Base-by-base conservation (phyloP, 2,888 invertebrate genomes). In the Clistopyga incitator region DNA sequence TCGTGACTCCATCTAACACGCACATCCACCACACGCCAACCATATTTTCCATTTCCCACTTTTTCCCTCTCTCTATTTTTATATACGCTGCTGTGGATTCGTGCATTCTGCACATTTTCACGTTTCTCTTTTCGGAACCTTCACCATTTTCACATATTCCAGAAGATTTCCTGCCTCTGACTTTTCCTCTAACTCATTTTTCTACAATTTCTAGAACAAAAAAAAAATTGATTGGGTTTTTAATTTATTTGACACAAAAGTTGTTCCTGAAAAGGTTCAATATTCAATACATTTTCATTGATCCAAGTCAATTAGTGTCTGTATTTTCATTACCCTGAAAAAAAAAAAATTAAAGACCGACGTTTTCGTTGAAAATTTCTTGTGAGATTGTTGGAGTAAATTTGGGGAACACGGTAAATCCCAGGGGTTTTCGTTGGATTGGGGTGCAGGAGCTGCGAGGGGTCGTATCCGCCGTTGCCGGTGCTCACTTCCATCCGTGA, bases 31-130 rank as follows among this genome's bases (percentile, higher is more conserved):
- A 67, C 52, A 29, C 34, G 47, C 15, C 70, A 65, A 71, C 38
- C 23, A 71, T 56, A 54, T 75, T 65, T 76, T 76, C 34, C 80
- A 68, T 70, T 78, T 78, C 68, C 78, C 59, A 34, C 25, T 29
- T 59, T 77, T 77, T 18, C 6, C 25, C 45, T 45, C 47, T 13
- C 56, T 64, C 34, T 64, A 45, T 34, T 45, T 42, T n/a, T 64
- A 18, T 23, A 29, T n/a, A 45, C 29, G 11, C 25, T 76, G 45
- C 15, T 34, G 25, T 45, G 52, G 6, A 2, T 13, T 25, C 25
- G 23, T 23, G 23, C 56, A 56, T 23, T 18, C 61, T 34, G 18
- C 34, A 61, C 56, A 38, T 70, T 78, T 56, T 38, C 64, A 72
- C 61, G 34, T 64, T 45, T 47, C 65, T 45, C 72, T 42, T 47